A percentile compares a stretch with the other conserved stretches of the same genome.
Evolutionary conservation across 2,888 invertebrate genomes (phyloP).

Genomic region (Empis stercorea): DNA sequence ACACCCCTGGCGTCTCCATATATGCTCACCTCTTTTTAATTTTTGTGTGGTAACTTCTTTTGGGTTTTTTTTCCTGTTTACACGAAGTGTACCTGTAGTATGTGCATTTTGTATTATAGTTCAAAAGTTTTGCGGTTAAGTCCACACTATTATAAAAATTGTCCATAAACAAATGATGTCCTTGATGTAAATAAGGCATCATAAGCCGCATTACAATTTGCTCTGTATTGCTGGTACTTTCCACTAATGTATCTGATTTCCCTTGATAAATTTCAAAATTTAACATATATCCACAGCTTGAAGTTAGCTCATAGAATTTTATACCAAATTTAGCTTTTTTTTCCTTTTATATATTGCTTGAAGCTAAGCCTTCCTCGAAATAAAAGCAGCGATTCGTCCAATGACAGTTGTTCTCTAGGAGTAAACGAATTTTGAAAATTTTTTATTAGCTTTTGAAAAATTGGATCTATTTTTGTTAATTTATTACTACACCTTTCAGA

Average conservation of each 20-base stretch:
- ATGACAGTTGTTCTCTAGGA: no score
- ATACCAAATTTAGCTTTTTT: background rate
- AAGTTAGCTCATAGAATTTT: background rate
- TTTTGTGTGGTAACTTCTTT: constrained; percentile 2
- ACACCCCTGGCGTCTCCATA: background rate
- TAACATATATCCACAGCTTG: background rate
- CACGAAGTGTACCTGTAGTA: constrained; percentile 2
- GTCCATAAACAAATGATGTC: constrained; percentile 9
- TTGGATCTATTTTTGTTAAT: background rate
- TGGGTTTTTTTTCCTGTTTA: constrained; percentile 5
- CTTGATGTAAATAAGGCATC: constrained; percentile 1
- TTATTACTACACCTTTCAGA: background rate
- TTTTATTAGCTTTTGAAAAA: no score
- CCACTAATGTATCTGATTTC: background rate
- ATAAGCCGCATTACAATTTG: background rate
- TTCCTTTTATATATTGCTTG: background rate
- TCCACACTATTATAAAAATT: constrained; percentile 9
- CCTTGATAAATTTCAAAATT: background rate
- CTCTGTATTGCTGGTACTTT: background rate
- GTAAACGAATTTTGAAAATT: no score
- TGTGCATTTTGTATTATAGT: constrained; percentile 2
- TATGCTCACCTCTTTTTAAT: constrained; percentile 6
- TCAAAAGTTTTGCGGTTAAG: constrained; percentile 3
- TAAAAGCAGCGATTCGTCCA: no score
- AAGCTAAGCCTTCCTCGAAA: background rate